Base-by-base conservation (phyloP, 2,888 invertebrate genomes). In the Dascillus cervinus region DNA sequence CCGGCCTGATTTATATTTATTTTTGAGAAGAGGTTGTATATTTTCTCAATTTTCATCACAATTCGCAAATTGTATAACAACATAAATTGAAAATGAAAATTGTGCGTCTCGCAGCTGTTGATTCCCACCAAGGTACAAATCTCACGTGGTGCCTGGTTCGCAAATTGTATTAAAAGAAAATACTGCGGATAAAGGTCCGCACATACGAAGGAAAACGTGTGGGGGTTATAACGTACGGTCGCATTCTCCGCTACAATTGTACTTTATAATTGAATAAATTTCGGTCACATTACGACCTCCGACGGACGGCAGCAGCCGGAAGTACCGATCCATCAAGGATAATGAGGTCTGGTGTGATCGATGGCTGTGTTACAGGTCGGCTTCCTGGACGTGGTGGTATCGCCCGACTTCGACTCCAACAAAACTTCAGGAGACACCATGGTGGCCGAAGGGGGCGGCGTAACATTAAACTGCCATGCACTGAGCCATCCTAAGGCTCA, bases 351-450 rank as follows among this genome's bases (percentile, higher is more conserved):
- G n/a, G n/a, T n/a, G n/a, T n/a, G n/a, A n/a, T n/a, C n/a, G n/a
- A n/a, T n/a, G n/a, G n/a, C n/a, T n/a, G n/a, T n/a, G n/a, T 66
- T 65, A 5, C 67, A 89, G 90, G 81, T 86, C 66, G 89, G 87
- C 14, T 78, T 75, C 60, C 69, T 92, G 47, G 82, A 88, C 46
- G 88, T 92, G 29, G 85, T 88, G 13, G 80, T 91, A 44, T 89
- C 92, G 15, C 92, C 94, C n/a, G 88, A 91, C 63, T 90, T 94
- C 53, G 75, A 89, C 40, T 60, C 78, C 10, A 86, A 86, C 55
- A 87, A 87, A 56, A 89, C 88, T 13, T 88, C 88, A n/a, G 82
- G 89, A 0, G 91, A 92, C 60, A 73, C 89, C 8, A 84, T 85
- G 74, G 84, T 89, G 14, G 80, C 82, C 13, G 91, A 91, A 70